Evolutionary conservation across 2,113 vertebrate genomes (phyloP), one percentile per base, ranked within the genome.

Genomic region (Numenius arquata): DNA sequence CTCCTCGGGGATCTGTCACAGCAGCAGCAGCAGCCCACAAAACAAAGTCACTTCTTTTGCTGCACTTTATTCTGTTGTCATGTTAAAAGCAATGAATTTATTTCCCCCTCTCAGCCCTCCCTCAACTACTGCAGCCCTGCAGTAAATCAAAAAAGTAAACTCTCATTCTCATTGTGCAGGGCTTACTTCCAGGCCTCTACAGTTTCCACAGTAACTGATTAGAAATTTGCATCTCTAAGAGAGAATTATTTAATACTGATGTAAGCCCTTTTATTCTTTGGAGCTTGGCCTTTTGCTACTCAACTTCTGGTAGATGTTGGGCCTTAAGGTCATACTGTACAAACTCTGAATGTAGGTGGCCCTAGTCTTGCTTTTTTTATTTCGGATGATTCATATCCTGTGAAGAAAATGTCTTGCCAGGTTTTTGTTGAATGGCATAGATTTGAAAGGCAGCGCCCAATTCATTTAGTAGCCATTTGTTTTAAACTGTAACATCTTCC

Each of bases 141-240:
- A 97, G 98, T 98, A 98, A 98, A 98, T 98, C 98, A 98, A 98
- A 98, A 98, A 98, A 98, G 98, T 98, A 98, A 98, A 98, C 98
- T 98, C 98, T 97, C 97, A 97, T 96, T 97, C 98, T 98, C 97
- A 98, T 98, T 98, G 98, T 98, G 91, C 95, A 78, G 94, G 96
- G 97, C 97, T 98, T 98, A 98, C 96, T 98, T 98, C 97, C 97
- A 98, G 97, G 95, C 97, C 96, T 96, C 97, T 98, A 97, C 96
- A 98, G 98, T 98, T 98, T 98, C 98, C 98, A 98, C 98, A 98
- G 98, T 98, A 98, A 98, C 98, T 98, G 98, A 98, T 98, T 98
- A 98, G 98, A 98, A 98, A 98, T 98, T 98, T 98, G 98, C 98
- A 98, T 98, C 98, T 98, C 98, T 98, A 98, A 98, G 97, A 97